Percentiles rank a stretch among this genome's conserved stretches.
Evolutionary conservation across 2,797 vertebrate species (phyloP).

Genomic region (Ptychadena robeensis): DNA sequence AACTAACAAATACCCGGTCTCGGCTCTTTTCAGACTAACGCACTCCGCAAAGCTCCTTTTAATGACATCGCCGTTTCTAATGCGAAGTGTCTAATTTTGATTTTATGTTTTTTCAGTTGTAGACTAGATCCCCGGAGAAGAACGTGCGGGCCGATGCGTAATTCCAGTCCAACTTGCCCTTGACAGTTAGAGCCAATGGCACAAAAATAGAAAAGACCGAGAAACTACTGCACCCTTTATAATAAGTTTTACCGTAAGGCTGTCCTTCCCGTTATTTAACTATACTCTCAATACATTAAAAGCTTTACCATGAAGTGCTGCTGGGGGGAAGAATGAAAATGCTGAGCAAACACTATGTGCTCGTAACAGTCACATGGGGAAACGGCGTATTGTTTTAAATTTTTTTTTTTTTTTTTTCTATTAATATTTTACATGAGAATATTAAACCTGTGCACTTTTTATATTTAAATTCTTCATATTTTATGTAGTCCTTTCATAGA

Average conservation of each 20-base stretch:
- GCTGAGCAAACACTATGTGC: conserved; percentile 73
- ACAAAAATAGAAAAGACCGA: conserved; percentile 74
- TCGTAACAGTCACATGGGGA: conserved; percentile 66
- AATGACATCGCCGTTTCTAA: conserved; percentile 59
- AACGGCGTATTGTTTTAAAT: too few relatives aligned
- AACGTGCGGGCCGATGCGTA: conserved; percentile 72
- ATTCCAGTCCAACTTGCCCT: conserved; percentile 68
- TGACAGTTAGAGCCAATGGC: conserved; percentile 74
- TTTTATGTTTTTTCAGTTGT: conserved; percentile 87
- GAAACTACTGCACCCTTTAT: conserved; percentile 71
- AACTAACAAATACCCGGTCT: conserved; percentile 73
- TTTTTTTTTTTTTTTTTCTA: conserved; percentile 66
- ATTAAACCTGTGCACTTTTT: conserved; percentile 93
- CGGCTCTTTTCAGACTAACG: conserved; percentile 68
- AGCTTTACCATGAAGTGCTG: conserved; percentile 75
- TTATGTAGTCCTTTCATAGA: conserved; percentile 80
- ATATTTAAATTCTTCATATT: conserved; percentile 83
- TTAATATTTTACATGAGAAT: conserved; percentile 66
- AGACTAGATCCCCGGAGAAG: conserved; percentile 82
- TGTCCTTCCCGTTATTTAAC: conserved; percentile 21
- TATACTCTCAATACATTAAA: conserved; percentile 42
- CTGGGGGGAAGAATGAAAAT: conserved; percentile 80
- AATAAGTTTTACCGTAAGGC: conserved; percentile 61
- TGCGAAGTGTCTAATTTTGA: conserved; percentile 73
- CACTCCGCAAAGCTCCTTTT: conserved; percentile 66